These are phyloP conservation scores for Oreotrochilus melanogaster DNA, from an alignment of 2,113 vertebrate species.

Conservation along the genomic window DNA sequence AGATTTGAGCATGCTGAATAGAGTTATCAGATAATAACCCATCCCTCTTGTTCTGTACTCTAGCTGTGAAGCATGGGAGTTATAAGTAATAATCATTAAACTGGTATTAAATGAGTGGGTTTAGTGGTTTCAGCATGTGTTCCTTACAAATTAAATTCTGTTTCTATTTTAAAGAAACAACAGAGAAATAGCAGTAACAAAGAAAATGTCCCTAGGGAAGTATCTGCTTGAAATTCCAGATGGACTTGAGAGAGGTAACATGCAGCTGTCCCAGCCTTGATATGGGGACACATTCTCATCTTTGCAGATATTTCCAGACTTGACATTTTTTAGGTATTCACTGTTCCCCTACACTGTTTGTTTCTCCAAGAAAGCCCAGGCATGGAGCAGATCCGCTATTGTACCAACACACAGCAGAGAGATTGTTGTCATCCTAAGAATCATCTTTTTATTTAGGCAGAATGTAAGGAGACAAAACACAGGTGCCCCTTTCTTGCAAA, in stretches of 20 bases:
- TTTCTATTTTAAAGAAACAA: not conserved
- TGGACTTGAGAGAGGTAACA: not conserved
- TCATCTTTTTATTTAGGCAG: not conserved
- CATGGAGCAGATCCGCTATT: not conserved
- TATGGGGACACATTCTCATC: not conserved
- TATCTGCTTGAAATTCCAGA: not conserved
- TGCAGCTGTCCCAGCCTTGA: not conserved
- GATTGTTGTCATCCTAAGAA: no score
- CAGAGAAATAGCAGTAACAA: not conserved
- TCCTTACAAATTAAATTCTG: not conserved
- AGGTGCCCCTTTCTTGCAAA: not conserved
- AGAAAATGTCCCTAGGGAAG: conserved; percentile 3
- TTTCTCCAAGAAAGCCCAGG: not conserved
- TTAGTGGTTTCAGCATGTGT: not conserved
- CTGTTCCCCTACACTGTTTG: not conserved
- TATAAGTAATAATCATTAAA: not conserved
- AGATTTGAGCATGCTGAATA: not conserved
- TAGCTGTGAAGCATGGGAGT: not conserved
- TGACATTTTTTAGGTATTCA: not conserved
- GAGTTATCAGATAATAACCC: not conserved
- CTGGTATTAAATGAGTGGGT: not conserved
- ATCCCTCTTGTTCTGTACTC: not conserved
- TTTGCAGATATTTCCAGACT: not conserved
- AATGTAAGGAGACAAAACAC: not conserved
- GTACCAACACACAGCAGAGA: not conserved